Evolutionary conservation across 2,888 invertebrate species (phyloP).

Genomic region (Diabrotica balteata): DNA sequence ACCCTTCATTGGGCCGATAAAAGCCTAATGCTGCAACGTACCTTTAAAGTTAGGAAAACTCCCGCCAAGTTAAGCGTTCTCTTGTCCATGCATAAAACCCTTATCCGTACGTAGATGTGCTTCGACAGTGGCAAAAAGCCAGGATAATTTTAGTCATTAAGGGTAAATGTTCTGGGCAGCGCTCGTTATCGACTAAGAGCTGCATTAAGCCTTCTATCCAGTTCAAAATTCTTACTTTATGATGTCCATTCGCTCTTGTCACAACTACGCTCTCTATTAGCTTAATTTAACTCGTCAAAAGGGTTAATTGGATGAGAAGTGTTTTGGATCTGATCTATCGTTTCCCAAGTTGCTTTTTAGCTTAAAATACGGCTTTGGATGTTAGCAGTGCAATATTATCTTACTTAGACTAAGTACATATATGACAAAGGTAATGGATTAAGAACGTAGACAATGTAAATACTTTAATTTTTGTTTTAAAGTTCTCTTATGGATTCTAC

Average conservation of each 20-base stretch:
- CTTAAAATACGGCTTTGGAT: too few relatives aligned
- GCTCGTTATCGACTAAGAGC: slow-evolving; percentile 50
- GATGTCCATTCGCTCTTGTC: slow-evolving; percentile 30
- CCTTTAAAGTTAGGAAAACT: slow-evolving; percentile 16
- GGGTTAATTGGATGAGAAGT: slow-evolving; percentile 32
- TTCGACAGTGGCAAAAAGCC: slow-evolving; percentile 44
- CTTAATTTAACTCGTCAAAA: slow-evolving; percentile 33
- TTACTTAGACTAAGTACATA: too few relatives aligned
- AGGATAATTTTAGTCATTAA: slow-evolving; percentile 50
- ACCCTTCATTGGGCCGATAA: too few relatives aligned
- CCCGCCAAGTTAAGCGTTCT: slow-evolving; percentile 7
- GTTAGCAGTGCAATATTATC: too few relatives aligned
- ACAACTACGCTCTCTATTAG: slow-evolving; percentile 28
- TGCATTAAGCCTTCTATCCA: slow-evolving; percentile 45
- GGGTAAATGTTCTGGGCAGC: slow-evolving; percentile 50
- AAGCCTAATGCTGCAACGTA: background rate
- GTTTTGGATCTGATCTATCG: slow-evolving; percentile 14
- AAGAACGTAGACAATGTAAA: too few relatives aligned
- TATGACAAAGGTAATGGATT: too few relatives aligned
- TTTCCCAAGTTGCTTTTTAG: background rate
- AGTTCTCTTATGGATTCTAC: too few relatives aligned
- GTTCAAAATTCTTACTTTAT: slow-evolving; percentile 36
- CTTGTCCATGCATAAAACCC: slow-evolving; percentile 31
- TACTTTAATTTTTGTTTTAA: too few relatives aligned
- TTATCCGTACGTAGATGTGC: slow-evolving; percentile 30